Evolutionary conservation across 2,888 invertebrate genomes (phyloP).

Genomic region (Flabesymbios commensalis): DNA sequence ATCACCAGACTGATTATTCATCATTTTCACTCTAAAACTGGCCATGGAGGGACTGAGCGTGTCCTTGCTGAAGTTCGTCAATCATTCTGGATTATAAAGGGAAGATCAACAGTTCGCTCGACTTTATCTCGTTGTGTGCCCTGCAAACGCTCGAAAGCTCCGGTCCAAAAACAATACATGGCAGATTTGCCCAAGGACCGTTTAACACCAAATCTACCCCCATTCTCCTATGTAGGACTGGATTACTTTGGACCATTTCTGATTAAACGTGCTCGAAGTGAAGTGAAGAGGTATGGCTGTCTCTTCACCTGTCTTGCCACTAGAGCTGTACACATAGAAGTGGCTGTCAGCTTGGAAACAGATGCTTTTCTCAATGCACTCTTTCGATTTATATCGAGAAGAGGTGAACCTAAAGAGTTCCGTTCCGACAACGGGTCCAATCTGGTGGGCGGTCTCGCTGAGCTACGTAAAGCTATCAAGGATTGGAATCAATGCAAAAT

Average conservation of each 20-base stretch:
- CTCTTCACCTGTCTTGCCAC: constrained; percentile 50
- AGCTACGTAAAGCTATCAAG: constrained; percentile 13
- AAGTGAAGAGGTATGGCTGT: constrained; percentile 44
- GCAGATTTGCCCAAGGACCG: constrained; percentile 50
- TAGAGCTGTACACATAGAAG: constrained; percentile 48
- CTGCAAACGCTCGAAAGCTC: constrained; percentile 43
- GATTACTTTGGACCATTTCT: constrained; percentile 53
- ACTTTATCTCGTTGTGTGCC: constrained; percentile 37
- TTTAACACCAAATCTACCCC: constrained; percentile 25
- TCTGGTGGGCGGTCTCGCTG: constrained; percentile 26
- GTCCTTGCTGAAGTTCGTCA: constrained; percentile 6
- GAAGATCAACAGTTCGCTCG: not conserved
- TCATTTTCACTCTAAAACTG: not conserved
- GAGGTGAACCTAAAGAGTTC: constrained; percentile 24
- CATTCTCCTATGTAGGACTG: constrained; percentile 47
- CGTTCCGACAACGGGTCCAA: constrained; percentile 33
- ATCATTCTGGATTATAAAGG: not conserved
- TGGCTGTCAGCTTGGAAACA: constrained; percentile 29
- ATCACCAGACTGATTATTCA: constrained; percentile 13
- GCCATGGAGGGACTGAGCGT: not conserved
- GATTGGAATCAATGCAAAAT: not conserved
- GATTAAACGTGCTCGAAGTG: constrained; percentile 40
- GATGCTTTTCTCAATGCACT: constrained; percentile 35
- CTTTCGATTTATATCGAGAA: constrained; percentile 26
- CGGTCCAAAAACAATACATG: constrained; percentile 45